Percentiles rank a stretch among this genome's conserved stretches.
These are phyloP conservation scores for rabbit (Oryctolagus cuniculus) DNA, from an alignment of 2,113 vertebrate species.

Conservation along the genomic window mOryCun1.1 NC_091451.1:27695501-27696000, in stretches of 20 bases:
- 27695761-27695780: constrained; percentile 70
- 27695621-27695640: constrained; percentile 22
- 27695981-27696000: constrained; percentile 69
- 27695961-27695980: constrained; percentile 59
- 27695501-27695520: constrained; percentile 1
- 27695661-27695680: constrained; percentile 17
- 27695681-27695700: constrained; percentile 65
- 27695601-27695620: background rate
- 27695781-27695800: constrained; percentile 64
- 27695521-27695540: background rate
- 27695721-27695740: constrained; percentile 69
- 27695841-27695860: constrained; percentile 81
- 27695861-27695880: constrained; percentile 81
- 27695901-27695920: constrained; percentile 81
- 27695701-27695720: constrained; percentile 78
- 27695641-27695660: constrained; percentile 24
- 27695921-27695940: constrained; percentile 82
- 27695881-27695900: constrained; percentile 83
- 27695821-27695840: constrained; percentile 79
- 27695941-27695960: constrained; percentile 72
- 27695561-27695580: background rate
- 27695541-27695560: constrained; percentile 1
- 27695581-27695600: background rate
- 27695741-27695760: constrained; percentile 69
- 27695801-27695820: constrained; percentile 78